Conservation (phyloP, 1,140 invertebrate species). For the Bursaphelenchus mucronatus region DNA sequence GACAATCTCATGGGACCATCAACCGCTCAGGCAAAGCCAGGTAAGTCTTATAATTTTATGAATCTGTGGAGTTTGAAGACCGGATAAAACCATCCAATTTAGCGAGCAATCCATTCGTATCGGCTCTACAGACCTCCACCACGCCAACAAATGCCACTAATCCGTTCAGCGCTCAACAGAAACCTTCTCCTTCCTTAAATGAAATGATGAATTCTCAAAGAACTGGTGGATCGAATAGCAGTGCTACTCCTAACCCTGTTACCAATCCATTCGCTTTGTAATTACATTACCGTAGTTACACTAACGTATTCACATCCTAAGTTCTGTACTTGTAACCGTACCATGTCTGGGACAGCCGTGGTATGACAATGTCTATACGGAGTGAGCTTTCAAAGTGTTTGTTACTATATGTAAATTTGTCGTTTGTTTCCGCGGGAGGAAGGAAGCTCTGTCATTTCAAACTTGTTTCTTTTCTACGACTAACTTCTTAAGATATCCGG, state of each 20-base stretch:
- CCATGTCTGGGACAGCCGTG: too few relatives aligned
- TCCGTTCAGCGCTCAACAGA: slow-evolving; percentile 55
- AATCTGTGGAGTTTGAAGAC: slow-evolving; percentile 4
- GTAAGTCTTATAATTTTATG: slow-evolving; percentile 9
- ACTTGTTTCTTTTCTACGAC: too few relatives aligned
- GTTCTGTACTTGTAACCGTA: too few relatives aligned
- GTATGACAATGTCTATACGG: too few relatives aligned
- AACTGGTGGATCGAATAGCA: slow-evolving; percentile 8
- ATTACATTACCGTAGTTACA: background rate
- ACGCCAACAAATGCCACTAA: slow-evolving; percentile 43
- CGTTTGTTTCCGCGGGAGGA: too few relatives aligned
- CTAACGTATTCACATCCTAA: too few relatives aligned
- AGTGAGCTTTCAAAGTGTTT: too few relatives aligned
- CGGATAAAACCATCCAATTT: slow-evolving; percentile 25
- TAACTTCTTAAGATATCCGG: too few relatives aligned
- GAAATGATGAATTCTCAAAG: slow-evolving; percentile 52
- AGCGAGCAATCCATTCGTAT: slow-evolving; percentile 56
- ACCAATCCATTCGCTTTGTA: slow-evolving; percentile 25
- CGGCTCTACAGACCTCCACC: slow-evolving; percentile 31
- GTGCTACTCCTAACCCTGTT: slow-evolving; percentile 16
- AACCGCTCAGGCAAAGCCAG: slow-evolving; percentile 28
- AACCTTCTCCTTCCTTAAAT: slow-evolving; percentile 55
- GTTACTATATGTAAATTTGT: too few relatives aligned
- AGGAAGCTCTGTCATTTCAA: too few relatives aligned
- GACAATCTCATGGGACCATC: slow-evolving; percentile 78